These are phyloP conservation scores for Phaonia tiefii DNA, from an alignment of 2,888 invertebrate species.

Conservation along the genomic window DNA sequence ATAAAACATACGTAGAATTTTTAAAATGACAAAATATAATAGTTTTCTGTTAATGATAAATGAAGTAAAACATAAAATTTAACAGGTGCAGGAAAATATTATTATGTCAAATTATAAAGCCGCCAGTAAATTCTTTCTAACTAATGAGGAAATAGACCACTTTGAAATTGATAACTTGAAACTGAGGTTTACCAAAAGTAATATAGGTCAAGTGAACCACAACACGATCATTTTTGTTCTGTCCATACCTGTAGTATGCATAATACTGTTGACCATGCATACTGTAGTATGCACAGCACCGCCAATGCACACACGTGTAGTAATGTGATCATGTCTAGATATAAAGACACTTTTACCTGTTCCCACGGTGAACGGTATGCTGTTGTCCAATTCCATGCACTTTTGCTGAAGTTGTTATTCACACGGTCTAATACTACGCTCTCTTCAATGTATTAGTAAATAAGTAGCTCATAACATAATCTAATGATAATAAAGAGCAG, in stretches of 20 bases:
- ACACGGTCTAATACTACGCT: too few relatives aligned
- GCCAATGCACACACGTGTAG: too few relatives aligned
- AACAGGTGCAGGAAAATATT: slow-evolving; percentile 25
- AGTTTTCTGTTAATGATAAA: slow-evolving; percentile 38
- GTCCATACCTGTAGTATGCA: not conserved
- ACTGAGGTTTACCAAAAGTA: slow-evolving; percentile 22
- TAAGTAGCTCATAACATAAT: too few relatives aligned
- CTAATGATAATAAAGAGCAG: too few relatives aligned
- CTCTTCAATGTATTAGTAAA: too few relatives aligned
- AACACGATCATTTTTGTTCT: slow-evolving; percentile 16
- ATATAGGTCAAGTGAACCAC: not conserved
- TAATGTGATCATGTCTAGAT: too few relatives aligned
- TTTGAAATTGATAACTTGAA: slow-evolving; percentile 40
- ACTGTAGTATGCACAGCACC: too few relatives aligned
- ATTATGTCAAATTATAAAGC: slow-evolving; percentile 8
- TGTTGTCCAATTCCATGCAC: too few relatives aligned
- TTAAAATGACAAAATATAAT: slow-evolving; percentile 37
- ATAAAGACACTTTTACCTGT: too few relatives aligned
- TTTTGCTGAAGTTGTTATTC: too few relatives aligned
- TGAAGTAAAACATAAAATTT: slow-evolving; percentile 10
- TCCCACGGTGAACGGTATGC: too few relatives aligned
- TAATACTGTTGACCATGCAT: too few relatives aligned
- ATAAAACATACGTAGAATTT: slow-evolving; percentile 37
- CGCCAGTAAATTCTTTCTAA: slow-evolving; percentile 47
- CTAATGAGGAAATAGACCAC: slow-evolving; percentile 44